phyloP scores from a whole-genome alignment of 2,888 invertebrate species.

The Sphinx pinastri region DNA sequence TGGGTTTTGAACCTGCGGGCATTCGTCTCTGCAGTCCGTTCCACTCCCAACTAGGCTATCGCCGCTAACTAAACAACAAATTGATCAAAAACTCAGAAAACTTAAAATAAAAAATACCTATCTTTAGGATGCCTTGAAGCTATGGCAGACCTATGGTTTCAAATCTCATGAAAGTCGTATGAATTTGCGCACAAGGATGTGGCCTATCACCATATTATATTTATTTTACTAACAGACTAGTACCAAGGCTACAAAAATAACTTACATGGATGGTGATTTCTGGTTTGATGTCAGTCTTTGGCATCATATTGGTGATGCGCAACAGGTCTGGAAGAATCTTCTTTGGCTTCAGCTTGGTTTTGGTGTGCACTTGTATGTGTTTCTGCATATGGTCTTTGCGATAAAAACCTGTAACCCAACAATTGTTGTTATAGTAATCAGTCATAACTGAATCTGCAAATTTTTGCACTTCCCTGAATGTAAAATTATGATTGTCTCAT shows the following conservation, averaged over 20 bases:
- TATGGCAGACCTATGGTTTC: too few species aligned
- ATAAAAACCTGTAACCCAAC: slow-evolving; percentile 65
- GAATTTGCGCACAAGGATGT: too few species aligned
- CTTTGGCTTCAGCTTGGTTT: slow-evolving; percentile 47
- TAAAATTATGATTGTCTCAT: too few species aligned
- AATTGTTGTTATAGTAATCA: background rate
- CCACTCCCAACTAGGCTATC: too few species aligned
- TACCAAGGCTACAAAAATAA: slow-evolving; percentile 26
- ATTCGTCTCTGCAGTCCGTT: too few species aligned
- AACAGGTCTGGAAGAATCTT: slow-evolving; percentile 58
- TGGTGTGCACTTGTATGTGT: slow-evolving; percentile 66
- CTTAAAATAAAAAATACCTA: too few species aligned
- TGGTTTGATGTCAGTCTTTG: slow-evolving; percentile 53
- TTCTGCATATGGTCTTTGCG: slow-evolving; percentile 78
- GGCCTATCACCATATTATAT: background rate
- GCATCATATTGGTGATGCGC: slow-evolving; percentile 57
- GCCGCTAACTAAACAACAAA: too few species aligned
- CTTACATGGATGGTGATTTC: slow-evolving; percentile 78
- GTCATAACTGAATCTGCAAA: background rate
- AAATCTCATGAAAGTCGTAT: too few species aligned
- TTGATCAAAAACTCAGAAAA: too few species aligned
- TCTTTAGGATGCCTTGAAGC: too few species aligned
- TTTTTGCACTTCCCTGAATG: too few species aligned
- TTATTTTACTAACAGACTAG: background rate
- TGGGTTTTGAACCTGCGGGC: too few species aligned